Evolutionary conservation across 1,140 invertebrate genomes (phyloP).

Genomic region (silkworm (Bombyx mori)): ASM3026992v2 NC_085120.1:3370501-3371000

Average conservation of each 20-base stretch:
- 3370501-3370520: no score
- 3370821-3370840: conserved; percentile 25
- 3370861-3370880: conserved; percentile 24
- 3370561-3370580: no score
- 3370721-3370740: conserved; percentile 22
- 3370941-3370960: conserved; percentile 53
- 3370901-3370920: conserved; percentile 36
- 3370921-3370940: conserved; percentile 59
- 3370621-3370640: no score
- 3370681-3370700: conserved; percentile 15
- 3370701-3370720: conserved; percentile 10
- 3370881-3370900: conserved; percentile 11
- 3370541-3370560: no score
- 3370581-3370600: no score
- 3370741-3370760: conserved; percentile 44
- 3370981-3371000: background rate
- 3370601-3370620: no score
- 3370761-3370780: conserved; percentile 1
- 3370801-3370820: rapidly evolving
- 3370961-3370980: conserved; percentile 31
- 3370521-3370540: no score
- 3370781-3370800: background rate
- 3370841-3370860: conserved; percentile 9
- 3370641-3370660: background rate
- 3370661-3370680: conserved; percentile 11